Percentiles rank a stretch among this genome's conserved stretches.
phyloP scores from a whole-genome alignment of 2,888 invertebrate genomes.

The Dicranocentrus wangi region DNA sequence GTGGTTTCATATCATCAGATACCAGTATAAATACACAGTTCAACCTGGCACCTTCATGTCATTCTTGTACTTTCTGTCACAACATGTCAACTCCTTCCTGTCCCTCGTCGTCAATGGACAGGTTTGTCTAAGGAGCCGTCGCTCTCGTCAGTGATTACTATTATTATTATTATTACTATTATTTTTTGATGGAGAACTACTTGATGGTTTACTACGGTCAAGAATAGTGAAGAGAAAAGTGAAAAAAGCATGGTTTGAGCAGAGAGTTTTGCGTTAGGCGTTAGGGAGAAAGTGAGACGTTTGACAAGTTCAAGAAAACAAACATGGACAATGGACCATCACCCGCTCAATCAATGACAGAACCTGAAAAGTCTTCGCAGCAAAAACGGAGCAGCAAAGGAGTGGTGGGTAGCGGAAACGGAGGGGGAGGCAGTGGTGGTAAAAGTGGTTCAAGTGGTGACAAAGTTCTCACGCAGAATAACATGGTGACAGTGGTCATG shows the following conservation, averaged over 20 bases:
- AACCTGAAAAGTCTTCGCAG: slow-evolving; percentile 41
- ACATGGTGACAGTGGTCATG: slow-evolving; percentile 57
- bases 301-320: too few species aligned
- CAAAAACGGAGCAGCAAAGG: slow-evolving; percentile 19
- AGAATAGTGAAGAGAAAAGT: too few species aligned
- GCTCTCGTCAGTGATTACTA: too few species aligned
- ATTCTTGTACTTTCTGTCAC: slow-evolving; percentile 66
- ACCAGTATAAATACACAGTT: slow-evolving; percentile 69
- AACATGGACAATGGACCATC: slow-evolving; percentile 65
- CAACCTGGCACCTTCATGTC: slow-evolving; percentile 66
- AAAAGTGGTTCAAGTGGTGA: slow-evolving; percentile 25
- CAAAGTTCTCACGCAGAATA: slow-evolving; percentile 33
- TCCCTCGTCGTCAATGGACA: too few species aligned
- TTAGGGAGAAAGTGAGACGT: too few species aligned
- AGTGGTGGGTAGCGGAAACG: background rate
- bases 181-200: too few species aligned
- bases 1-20: background rate
- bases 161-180: too few species aligned
- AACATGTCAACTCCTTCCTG: slow-evolving; percentile 57
- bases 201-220: too few species aligned
- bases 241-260: too few species aligned
- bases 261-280: too few species aligned
- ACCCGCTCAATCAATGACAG: slow-evolving; percentile 52
- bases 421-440: slow-evolving; percentile 25
- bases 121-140: too few species aligned